Percentiles rank a stretch among this genome's conserved stretches.
These are phyloP conservation scores for Myiozetetes cayanensis DNA, from an alignment of 2,113 vertebrate genomes.

Conservation along the genomic window DNA sequence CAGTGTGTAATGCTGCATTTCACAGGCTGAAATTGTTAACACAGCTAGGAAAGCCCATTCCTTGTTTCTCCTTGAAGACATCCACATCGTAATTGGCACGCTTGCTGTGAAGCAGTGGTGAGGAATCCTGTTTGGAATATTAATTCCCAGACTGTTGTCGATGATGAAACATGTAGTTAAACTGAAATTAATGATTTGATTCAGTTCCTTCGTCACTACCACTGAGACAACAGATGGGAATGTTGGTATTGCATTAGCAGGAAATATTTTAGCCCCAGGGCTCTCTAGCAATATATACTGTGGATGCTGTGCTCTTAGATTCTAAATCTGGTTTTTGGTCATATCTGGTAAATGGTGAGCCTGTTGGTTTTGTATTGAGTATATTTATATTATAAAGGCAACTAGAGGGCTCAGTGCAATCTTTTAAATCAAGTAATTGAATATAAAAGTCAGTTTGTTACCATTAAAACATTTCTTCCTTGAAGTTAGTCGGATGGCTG, in stretches of 20 bases:
- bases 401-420: neutral
- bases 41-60: neutral
- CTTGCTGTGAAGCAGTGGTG: neutral
- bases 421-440: neutral
- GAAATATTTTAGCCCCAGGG: slow-evolving; percentile 29
- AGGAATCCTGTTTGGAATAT: neutral
- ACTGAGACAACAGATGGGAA: slow-evolving; percentile 61
- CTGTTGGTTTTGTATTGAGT: neutral
- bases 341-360: neutral
- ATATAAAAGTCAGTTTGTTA: neutral
- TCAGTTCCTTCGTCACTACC: slow-evolving; percentile 70
- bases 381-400: neutral
- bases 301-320: neutral
- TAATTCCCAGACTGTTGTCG: slow-evolving; percentile 48
- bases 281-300: neutral
- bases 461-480: neutral
- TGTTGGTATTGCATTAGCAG: neutral
- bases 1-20: neutral
- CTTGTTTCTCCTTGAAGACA: neutral
- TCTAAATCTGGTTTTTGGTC: neutral
- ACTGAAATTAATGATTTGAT: slow-evolving; percentile 63
- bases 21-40: neutral
- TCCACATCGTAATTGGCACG: rapidly evolving
- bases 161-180: slow-evolving; percentile 55
- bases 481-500: neutral